Evolutionary conservation across 1,140 invertebrate genomes (phyloP).

Genomic region (Euura lappo): DNA sequence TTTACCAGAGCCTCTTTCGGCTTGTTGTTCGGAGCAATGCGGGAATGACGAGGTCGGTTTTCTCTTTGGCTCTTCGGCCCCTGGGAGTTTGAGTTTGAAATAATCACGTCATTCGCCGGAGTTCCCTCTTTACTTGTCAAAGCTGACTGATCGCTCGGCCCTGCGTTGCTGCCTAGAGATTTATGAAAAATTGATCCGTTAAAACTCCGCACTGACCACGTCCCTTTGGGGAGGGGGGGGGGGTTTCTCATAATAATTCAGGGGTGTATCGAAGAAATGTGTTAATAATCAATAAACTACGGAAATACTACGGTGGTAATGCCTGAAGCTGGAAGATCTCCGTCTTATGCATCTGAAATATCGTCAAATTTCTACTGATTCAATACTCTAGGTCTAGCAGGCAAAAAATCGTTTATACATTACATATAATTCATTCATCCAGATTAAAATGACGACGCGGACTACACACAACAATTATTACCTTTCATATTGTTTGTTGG

Average conservation of each 20-base stretch:
- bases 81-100: slow-evolving; percentile 47
- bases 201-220: no score
- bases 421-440: slow-evolving; percentile 25
- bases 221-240: no score
- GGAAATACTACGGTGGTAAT: no score
- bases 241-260: no score
- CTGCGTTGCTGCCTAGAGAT: slow-evolving; percentile 51
- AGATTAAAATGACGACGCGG: slow-evolving; percentile 16
- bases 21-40: slow-evolving; percentile 60
- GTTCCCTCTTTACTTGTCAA: slow-evolving; percentile 50
- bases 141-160: slow-evolving; percentile 51
- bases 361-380: no score
- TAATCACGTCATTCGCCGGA: slow-evolving; percentile 49
- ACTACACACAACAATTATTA: slow-evolving; percentile 27
- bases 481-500: slow-evolving; percentile 48
- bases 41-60: slow-evolving; percentile 52
- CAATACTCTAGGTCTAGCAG: not conserved
- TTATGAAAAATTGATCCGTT: no score
- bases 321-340: no score
- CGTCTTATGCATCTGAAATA: no score
- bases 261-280: no score
- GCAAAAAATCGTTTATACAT: slow-evolving; percentile 35
- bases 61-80: slow-evolving; percentile 56
- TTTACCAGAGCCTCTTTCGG: slow-evolving; percentile 68
- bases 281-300: no score